Percentiles rank a stretch among this genome's conserved stretches.
Conservation (phyloP, 2,888 invertebrate genomes). For the Lucinisca nassula region DNA sequence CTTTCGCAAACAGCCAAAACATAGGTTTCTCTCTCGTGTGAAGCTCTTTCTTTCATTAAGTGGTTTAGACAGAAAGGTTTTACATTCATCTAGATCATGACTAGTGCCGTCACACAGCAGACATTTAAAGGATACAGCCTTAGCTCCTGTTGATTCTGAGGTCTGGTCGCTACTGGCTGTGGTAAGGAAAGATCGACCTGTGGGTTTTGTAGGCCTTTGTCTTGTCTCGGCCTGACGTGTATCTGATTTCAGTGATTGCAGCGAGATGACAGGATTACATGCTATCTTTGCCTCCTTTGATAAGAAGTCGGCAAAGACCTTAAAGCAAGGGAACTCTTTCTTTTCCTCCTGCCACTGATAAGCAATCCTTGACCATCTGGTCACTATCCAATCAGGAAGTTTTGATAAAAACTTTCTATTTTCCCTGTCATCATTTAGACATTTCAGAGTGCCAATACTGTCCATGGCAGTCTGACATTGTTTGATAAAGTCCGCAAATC, state of each 20-base stretch:
- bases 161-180: background rate
- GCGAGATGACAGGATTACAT: constrained; percentile 64
- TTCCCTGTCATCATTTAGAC: constrained; percentile 52
- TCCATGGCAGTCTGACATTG: constrained; percentile 45
- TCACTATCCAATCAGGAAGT: constrained; percentile 48
- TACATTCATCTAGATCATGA: constrained; percentile 54
- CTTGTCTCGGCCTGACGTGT: background rate
- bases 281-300: constrained; percentile 61
- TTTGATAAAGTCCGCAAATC: constrained; percentile 41
- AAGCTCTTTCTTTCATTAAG: constrained; percentile 49
- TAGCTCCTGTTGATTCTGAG: background rate
- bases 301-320: constrained; percentile 57
- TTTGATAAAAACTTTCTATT: constrained; percentile 56
- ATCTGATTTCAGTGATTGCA: constrained; percentile 21
- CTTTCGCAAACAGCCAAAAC: constrained; percentile 43
- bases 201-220: background rate
- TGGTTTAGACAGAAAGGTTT: constrained; percentile 27
- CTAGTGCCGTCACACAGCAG: constrained; percentile 26
- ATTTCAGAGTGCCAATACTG: background rate
- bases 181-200: background rate
- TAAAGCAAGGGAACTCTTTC: constrained; percentile 37
- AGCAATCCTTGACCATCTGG: constrained; percentile 40
- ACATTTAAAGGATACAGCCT: constrained; percentile 5
- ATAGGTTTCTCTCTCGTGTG: constrained; percentile 35
- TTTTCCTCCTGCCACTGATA: constrained; percentile 13